A percentile compares a stretch with the other conserved stretches of the same genome.
Evolutionary conservation across 2,888 invertebrate genomes (phyloP).

Genomic region (Electrophaes corylata): DNA sequence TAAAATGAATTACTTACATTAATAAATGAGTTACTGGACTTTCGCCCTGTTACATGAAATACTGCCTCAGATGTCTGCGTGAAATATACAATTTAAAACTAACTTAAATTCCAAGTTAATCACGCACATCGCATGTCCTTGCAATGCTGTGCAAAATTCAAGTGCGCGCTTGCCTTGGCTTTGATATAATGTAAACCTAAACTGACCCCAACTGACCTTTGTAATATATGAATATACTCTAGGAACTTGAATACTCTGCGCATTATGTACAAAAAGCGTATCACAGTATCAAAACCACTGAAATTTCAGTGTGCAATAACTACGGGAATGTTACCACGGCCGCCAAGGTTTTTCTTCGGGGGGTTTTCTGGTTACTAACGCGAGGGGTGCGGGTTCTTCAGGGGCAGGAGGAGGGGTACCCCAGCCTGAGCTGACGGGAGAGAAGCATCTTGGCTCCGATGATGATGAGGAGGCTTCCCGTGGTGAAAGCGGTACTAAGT

Average conservation of each 20-base stretch:
- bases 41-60: constrained; percentile 63
- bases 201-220: constrained; percentile 42
- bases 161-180: background rate
- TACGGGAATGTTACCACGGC: constrained; percentile 87
- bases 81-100: constrained; percentile 42
- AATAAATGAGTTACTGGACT: constrained; percentile 43
- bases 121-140: background rate
- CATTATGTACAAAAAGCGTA: constrained; percentile 41
- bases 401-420: constrained; percentile 69
- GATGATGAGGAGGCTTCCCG: constrained; percentile 89
- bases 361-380: constrained; percentile 88
- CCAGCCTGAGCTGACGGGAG: constrained; percentile 84
- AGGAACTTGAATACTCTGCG: constrained; percentile 64
- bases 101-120: constrained; percentile 25
- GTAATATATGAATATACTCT: constrained; percentile 41
- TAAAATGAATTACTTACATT: constrained; percentile 48
- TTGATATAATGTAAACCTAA: constrained; percentile 21
- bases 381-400: constrained; percentile 84
- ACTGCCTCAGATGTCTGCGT: constrained; percentile 81
- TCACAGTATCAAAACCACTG: constrained; percentile 35
- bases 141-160: background rate
- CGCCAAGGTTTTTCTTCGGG: constrained; percentile 91
- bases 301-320: constrained; percentile 15
- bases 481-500: constrained; percentile 89
- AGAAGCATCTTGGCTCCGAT: constrained; percentile 84